phyloP scores from a whole-genome alignment of 1,140 invertebrate genomes.

The Drosophila pandora region DNA sequence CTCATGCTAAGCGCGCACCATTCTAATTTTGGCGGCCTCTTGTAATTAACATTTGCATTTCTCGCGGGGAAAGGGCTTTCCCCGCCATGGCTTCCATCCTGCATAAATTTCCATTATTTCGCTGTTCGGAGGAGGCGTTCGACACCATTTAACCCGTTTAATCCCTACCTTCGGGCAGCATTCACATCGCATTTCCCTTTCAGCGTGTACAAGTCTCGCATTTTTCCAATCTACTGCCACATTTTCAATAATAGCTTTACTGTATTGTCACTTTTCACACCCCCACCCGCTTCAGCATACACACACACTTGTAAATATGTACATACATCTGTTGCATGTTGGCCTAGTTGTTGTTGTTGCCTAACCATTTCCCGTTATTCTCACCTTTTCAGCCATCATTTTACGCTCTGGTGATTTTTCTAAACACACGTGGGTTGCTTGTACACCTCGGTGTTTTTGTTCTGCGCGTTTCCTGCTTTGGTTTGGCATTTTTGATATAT shows the following conservation, averaged over 20 bases:
- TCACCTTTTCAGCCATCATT: constrained; percentile 23
- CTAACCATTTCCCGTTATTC: constrained; percentile 23
- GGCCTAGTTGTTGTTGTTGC: constrained; percentile 53
- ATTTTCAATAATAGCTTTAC: constrained; percentile 30
- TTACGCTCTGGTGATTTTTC: constrained; percentile 28
- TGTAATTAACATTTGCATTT: constrained; percentile 79
- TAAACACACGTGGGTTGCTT: constrained; percentile 27
- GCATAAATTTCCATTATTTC: constrained; percentile 69
- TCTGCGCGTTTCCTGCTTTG: constrained; percentile 27
- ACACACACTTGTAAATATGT: constrained; percentile 1
- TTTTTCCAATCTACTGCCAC: constrained; percentile 26
- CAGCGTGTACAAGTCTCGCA: background rate
- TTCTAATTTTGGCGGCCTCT: constrained; percentile 55
- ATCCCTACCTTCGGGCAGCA: constrained; percentile 14
- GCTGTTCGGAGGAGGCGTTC: constrained; percentile 14
- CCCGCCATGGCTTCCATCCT: background rate
- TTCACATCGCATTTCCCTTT: constrained; percentile 11
- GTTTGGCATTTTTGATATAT: constrained; percentile 9
- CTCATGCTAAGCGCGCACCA: constrained; percentile 64
- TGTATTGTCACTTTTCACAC: constrained; percentile 1
- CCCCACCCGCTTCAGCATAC: background rate
- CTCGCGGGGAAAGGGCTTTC: constrained; percentile 37
- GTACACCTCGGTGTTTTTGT: constrained; percentile 15
- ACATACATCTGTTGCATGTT: constrained; percentile 70
- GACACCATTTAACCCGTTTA: constrained; percentile 37